Base-by-base conservation (phyloP, 2,797 vertebrate species). In the Chelonia mydas region DNA sequence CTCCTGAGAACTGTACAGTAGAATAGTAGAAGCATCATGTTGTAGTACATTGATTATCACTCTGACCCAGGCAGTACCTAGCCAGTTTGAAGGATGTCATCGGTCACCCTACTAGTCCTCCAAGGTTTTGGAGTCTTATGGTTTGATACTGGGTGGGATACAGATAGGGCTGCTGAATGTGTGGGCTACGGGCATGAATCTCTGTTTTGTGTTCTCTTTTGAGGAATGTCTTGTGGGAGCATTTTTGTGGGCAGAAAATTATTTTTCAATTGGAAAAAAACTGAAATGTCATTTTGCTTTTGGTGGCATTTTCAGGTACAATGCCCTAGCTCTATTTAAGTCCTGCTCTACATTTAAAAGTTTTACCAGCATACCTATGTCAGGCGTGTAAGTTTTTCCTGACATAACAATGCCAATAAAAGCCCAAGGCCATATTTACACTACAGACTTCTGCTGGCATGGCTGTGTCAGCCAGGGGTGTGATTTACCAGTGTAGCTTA, bases 61-160 rank as follows among this genome's bases (percentile, higher is more conserved):
- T 77, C 45, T 81, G 13, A 80, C 76, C 65, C 50, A 53, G n/a
- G 47, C 37, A 74, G 27, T 37, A 37, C 41, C 72, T 72, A 84
- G 15, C 11, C 15, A 15, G 11, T 81, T n/a, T 78, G 72, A 68
- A 17, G 76, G 53, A 83, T 7, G 28, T 37, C 3, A 7, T 47
- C 41, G 6, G 21, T 5, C 72, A 47, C 55, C 47, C 5, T 19
- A 17, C 50, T 1, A 1, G 28, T 41, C 94, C 17, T 54, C 50
- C 1, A 0, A 76, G 61, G 13, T 81, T 21, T 13, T 81, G 17
- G 11, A 51, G 25, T 83, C 79, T 0, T 0, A 45, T 1, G 3
- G 16, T 47, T 59, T 88, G 45, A 55, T 3, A 28, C 51, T 83
- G 2, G 11, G 11, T 51, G 41, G 54, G 28, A 33, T 59, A 25